Percentiles rank a stretch among this genome's conserved stretches.
Evolutionary conservation across 1,140 invertebrate species (phyloP).

Genomic region (Drosophila santomea): DNA sequence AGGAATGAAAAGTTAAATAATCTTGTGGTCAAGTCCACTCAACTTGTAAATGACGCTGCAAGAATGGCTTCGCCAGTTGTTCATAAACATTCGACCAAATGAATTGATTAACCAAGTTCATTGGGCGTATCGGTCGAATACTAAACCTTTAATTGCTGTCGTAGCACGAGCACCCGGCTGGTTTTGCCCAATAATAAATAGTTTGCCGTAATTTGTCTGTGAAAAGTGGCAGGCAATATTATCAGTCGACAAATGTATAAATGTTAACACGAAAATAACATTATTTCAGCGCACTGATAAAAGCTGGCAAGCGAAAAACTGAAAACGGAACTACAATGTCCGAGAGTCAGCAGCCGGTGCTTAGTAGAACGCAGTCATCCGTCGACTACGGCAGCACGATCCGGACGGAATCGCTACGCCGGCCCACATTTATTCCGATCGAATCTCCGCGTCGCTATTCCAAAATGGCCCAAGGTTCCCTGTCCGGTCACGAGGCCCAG

Average conservation of each 20-base stretch:
- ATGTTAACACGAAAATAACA: slow-evolving; percentile 73
- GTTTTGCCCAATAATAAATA: slow-evolving; percentile 6
- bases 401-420: slow-evolving; percentile 27
- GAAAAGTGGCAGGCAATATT: slow-evolving; percentile 30
- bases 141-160: slow-evolving; percentile 29
- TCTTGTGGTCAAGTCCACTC: slow-evolving; percentile 12
- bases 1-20: slow-evolving; percentile 16
- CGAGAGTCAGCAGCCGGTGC: slow-evolving; percentile 50
- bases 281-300: slow-evolving; percentile 63
- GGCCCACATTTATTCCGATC: slow-evolving; percentile 47
- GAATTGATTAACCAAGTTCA: slow-evolving; percentile 25
- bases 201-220: slow-evolving; percentile 45
- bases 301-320: neutral
- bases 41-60: slow-evolving; percentile 3
- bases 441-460: slow-evolving; percentile 49
- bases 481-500: slow-evolving; percentile 30
- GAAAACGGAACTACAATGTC: slow-evolving; percentile 48
- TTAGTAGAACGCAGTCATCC: slow-evolving; percentile 49
- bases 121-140: slow-evolving; percentile 37
- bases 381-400: slow-evolving; percentile 72
- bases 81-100: neutral
- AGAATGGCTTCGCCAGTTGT: slow-evolving; percentile 9
- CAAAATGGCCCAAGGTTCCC: slow-evolving; percentile 55
- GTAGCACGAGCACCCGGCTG: slow-evolving; percentile 5
- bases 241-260: slow-evolving; percentile 53